Conservation (phyloP, 2,113 vertebrate species). For the Vombatus ursinus region DNA sequence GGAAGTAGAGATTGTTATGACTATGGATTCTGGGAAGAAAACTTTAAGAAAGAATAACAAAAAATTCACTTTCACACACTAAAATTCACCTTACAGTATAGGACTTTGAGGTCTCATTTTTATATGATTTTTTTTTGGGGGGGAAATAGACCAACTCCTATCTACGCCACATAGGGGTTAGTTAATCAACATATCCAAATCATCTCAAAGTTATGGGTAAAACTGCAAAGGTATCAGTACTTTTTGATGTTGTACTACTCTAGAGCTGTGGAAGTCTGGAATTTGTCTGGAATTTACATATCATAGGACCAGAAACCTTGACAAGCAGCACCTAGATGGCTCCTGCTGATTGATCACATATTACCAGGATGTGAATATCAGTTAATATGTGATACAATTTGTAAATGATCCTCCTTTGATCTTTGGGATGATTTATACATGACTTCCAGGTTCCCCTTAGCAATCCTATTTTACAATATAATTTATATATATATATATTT, state of each 20-base stretch:
- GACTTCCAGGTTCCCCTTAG: neutral
- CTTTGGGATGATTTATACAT: neutral
- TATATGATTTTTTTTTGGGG: neutral
- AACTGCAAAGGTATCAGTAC: no score
- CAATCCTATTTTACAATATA: neutral
- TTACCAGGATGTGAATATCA: neutral
- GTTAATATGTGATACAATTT: neutral
- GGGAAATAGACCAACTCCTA: neutral
- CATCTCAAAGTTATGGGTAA: neutral
- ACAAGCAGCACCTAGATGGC: neutral
- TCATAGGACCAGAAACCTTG: neutral
- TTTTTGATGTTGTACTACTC: neutral
- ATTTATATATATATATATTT: neutral
- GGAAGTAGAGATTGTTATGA: no score
- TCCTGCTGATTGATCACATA: neutral
- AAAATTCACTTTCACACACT: no score
- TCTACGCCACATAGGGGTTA: neutral
- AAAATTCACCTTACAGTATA: no score
- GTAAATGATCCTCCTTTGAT: no score
- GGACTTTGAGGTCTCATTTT: neutral
- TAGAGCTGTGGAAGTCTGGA: neutral
- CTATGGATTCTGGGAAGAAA: no score
- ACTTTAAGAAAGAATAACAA: no score
- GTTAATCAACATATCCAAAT: neutral
- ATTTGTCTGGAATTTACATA: neutral